Evolutionary conservation across 2,797 vertebrate species (phyloP).

Genomic region (Mionectes olivaceus): DNA sequence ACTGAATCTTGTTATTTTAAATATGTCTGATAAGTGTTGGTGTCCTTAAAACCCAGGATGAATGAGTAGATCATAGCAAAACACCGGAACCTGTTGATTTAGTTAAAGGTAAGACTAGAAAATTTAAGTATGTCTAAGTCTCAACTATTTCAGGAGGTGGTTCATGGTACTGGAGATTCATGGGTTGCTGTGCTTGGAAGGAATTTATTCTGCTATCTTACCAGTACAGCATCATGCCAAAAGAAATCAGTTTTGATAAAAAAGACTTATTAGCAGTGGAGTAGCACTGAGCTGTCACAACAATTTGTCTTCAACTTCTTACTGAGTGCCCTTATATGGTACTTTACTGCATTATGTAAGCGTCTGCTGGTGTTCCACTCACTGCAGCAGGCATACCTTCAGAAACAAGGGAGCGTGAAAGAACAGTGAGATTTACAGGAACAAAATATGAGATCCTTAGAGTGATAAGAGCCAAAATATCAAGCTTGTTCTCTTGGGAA

Average conservation of each 20-base stretch:
- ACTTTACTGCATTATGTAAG: background rate
- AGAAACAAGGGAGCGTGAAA: background rate
- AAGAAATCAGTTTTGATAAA: background rate
- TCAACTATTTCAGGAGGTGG: background rate
- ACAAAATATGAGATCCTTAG: background rate
- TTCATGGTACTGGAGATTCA: background rate
- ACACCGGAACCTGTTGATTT: background rate
- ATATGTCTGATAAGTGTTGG: background rate
- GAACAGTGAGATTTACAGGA: background rate
- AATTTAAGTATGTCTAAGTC: background rate
- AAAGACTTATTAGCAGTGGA: background rate
- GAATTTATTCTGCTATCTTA: background rate
- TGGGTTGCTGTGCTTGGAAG: background rate
- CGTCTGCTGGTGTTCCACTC: background rate
- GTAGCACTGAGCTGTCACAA: background rate
- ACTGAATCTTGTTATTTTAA: background rate
- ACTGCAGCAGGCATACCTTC: background rate
- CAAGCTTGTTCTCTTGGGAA: background rate
- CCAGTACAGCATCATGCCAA: background rate
- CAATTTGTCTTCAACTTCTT: background rate
- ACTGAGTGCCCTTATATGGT: background rate
- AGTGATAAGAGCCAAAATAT: background rate
- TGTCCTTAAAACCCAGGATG: background rate
- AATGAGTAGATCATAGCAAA: background rate
- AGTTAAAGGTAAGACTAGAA: background rate